Base-by-base conservation (phyloP, 1,140 invertebrate genomes). In the Hypsibius dujardini region DNA sequence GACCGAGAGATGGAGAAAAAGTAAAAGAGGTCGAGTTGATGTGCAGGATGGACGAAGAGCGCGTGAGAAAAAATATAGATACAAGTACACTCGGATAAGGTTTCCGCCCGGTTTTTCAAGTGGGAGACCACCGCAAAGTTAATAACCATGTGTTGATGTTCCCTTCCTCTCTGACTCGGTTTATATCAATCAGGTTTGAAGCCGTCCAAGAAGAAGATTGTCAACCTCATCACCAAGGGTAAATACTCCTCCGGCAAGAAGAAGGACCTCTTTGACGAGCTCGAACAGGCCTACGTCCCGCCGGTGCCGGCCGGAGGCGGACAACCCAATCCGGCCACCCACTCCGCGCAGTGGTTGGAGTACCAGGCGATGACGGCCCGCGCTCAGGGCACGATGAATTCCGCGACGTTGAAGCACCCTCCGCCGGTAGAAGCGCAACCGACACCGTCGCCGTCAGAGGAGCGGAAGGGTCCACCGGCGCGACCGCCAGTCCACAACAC, bases 201-300 rank as follows among this genome's bases (percentile, higher is more conserved):
- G 42, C 62, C 62, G 45, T 67, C 62, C 3, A 67, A 67, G 42
- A 67, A 67, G 62, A 67, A 67, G 45, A 42, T 67, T 7, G 42
- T 67, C 12, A 67, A 67, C 42, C 45, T 67, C 3, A 67, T 67
- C 7, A 67, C 62, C 7, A 67, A 67, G 45, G 62, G 62, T 3
- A 67, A 67, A 42, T 67, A 67, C 42, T 67, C 62, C 42, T 67
- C 62, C 3, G 62, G 62, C 3, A 67, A 67, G 42, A 67, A 67
- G 62, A 67, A 67, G 42, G 62, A 67, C 62, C 62, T 67, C 7
- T 67, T 67, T 42, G 62, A 67, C 62, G 62, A 67, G 3, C 7
- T 67, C 12, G 62, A 67, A 42, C 62, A 67, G 62, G 3, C 7
- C 62, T 67, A 56, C 50, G 50, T 67, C 3, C 7, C 3, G 45